Evolutionary conservation across 2,888 invertebrate species (phyloP), one percentile per base, ranked within the genome.

Genomic region (Tigriopus californicus): DNA sequence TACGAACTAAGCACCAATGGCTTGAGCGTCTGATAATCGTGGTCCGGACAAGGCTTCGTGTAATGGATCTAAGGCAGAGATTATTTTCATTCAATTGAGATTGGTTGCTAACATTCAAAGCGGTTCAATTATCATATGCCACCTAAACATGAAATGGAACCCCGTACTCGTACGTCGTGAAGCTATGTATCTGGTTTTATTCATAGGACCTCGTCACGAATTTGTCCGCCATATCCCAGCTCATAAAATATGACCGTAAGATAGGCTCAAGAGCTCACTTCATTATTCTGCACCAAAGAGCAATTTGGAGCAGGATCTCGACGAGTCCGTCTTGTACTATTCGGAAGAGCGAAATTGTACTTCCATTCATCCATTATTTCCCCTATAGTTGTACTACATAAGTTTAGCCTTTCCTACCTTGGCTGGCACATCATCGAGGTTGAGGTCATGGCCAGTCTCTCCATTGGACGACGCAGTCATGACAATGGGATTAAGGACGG

Each of bases 1-100:
- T 56, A 46, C n/a, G 56, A 56, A 22, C 90, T 89, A 62, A 90
- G 73, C 1, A 92, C 88, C 0, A 90, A 88, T 0, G 91, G 91
- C 69, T 88, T 88, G 88, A 91, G 88, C 18, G 81, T 74, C 67
- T 90, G 89, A 70, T 89, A 91, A 73, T 91, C 87, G 69, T 91
- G 91, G 0, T 83, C 83, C 22, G 81, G 77, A 68, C 91, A 91
- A 51, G 76, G 70, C 56, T 56, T 18, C 20, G 44, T 24, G 46
- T 56, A 56, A 13, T 41, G 18, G 18, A 52, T 33, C 52, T 52
- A 13, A 18, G 22, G n/a, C 10, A 47, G 47, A 47, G 18, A 47
- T 11, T 11, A 8, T 8, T 33, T 33, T 33, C 33, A 33, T 33
- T 33, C 33, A 33, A 33, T 8, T 33, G 33, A 33, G 33, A 33